Evolutionary conservation across 2,888 invertebrate species (phyloP).

Genomic region (Eupithecia tripunctaria): DNA sequence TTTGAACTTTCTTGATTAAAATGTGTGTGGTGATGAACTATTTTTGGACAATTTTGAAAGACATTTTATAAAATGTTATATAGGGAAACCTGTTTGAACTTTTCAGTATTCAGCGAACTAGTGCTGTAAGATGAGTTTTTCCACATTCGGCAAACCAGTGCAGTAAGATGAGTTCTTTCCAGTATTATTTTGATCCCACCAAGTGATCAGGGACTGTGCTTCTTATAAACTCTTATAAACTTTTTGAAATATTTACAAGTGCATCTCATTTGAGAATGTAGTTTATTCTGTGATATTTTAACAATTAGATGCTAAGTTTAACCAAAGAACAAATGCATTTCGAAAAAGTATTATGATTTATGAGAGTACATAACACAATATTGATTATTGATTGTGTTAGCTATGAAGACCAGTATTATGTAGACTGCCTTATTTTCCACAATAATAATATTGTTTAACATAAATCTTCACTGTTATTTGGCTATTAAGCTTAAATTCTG

Average conservation of each 20-base stretch:
- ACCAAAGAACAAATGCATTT: slow-evolving; percentile 31
- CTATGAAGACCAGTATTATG: slow-evolving; percentile 11
- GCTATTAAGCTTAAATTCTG: not conserved
- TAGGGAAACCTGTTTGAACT: slow-evolving; percentile 27
- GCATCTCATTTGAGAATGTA: slow-evolving; percentile 54
- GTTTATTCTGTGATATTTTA: slow-evolving; percentile 62
- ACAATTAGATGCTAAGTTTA: slow-evolving; percentile 47
- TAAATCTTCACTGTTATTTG: not conserved
- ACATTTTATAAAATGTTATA: slow-evolving; percentile 25
- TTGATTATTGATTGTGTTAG: not conserved
- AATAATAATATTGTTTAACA: not conserved
- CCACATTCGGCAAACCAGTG: slow-evolving; percentile 25
- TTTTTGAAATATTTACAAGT: slow-evolving; percentile 30
- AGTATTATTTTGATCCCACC: slow-evolving; percentile 13
- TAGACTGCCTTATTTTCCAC: slow-evolving; percentile 17
- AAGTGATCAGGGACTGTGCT: slow-evolving; percentile 19
- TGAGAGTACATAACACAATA: slow-evolving; percentile 6
- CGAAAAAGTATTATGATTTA: not conserved
- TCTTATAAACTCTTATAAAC: slow-evolving; percentile 9
- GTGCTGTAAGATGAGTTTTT: slow-evolving; percentile 19
- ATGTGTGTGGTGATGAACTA: slow-evolving; percentile 76
- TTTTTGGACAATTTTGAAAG: slow-evolving; percentile 53
- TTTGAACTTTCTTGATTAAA: slow-evolving; percentile 81
- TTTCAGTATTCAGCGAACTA: slow-evolving; percentile 19
- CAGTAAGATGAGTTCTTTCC: slow-evolving; percentile 14